phyloP scores from a whole-genome alignment of 2,797 vertebrate genomes.

The Glyptemys insculpta region DNA sequence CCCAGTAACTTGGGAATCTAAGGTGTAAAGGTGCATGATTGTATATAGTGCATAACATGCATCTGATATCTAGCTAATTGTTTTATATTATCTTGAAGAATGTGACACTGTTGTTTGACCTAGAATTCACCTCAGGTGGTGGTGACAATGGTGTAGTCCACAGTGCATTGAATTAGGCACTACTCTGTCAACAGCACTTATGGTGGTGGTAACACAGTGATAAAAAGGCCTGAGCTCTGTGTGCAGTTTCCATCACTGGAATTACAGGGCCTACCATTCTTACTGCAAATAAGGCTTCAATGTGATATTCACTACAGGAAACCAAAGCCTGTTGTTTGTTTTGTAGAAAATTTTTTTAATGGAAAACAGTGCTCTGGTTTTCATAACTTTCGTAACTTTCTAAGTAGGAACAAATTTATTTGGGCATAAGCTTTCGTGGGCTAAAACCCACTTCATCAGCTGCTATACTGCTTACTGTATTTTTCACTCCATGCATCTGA shows the following conservation, averaged over 20 bases:
- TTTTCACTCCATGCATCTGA: no score
- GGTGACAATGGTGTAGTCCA: neutral
- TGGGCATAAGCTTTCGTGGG: no score
- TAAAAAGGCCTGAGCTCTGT: neutral
- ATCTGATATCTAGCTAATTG: neutral
- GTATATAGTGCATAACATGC: neutral
- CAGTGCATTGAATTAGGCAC: neutral
- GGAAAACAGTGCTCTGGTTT: neutral
- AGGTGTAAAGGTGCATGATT: neutral
- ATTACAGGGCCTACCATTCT: neutral
- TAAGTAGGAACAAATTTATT: no score
- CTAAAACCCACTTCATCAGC: no score
- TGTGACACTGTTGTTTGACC: neutral
- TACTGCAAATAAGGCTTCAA: neutral
- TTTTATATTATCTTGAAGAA: neutral
- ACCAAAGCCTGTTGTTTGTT: neutral
- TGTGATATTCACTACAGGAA: neutral
- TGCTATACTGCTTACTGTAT: no score
- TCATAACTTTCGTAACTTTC: neutral
- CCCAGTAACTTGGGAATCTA: neutral
- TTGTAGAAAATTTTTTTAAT: neutral
- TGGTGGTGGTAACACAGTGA: neutral
- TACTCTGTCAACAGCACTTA: neutral
- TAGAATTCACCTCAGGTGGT: neutral
- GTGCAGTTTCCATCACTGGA: neutral